These are phyloP conservation scores for Actinia equina DNA, from an alignment of 64 coral and sea anemone genomes.

Conservation along the genomic window DNA sequence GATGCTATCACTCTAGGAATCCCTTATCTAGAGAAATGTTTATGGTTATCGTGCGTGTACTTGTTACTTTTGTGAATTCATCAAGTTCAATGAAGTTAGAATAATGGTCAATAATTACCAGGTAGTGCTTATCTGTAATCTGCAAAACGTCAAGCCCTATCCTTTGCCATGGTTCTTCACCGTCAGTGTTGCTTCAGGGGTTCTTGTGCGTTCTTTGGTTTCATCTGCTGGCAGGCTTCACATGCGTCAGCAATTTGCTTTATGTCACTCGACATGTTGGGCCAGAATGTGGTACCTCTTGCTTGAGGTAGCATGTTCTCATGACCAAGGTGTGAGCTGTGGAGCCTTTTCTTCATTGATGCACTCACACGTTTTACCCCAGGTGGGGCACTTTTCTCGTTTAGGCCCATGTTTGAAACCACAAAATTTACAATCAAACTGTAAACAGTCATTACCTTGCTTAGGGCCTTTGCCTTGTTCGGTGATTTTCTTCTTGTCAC, in stretches of 20 bases:
- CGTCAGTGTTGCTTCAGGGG: conserved; percentile 32
- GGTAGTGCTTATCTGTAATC: conserved; percentile 20
- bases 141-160: conserved; percentile 36
- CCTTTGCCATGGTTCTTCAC: conserved; percentile 25
- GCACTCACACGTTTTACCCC: background rate
- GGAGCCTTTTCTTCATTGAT: background rate
- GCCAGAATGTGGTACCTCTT: conserved; percentile 17
- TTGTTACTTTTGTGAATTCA: conserved; percentile 13
- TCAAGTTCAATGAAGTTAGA: conserved; percentile 29
- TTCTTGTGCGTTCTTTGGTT: background rate
- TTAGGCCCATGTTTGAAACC: too few species aligned
- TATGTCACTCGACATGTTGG: conserved; percentile 7
- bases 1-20: conserved; percentile 44
- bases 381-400: too few species aligned
- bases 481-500: too few species aligned
- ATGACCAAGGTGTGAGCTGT: conserved; percentile 2
- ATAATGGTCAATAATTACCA: conserved; percentile 25
- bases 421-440: too few species aligned
- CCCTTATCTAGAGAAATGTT: conserved; percentile 19
- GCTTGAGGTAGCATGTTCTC: conserved; percentile 7
- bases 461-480: too few species aligned
- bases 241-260: conserved; percentile 12
- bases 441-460: too few species aligned
- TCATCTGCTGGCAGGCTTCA: conserved; percentile 17
- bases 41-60: conserved; percentile 9